phyloP scores from a whole-genome alignment of 1,140 invertebrate genomes.

The Doryteuthis pealeii region DNA sequence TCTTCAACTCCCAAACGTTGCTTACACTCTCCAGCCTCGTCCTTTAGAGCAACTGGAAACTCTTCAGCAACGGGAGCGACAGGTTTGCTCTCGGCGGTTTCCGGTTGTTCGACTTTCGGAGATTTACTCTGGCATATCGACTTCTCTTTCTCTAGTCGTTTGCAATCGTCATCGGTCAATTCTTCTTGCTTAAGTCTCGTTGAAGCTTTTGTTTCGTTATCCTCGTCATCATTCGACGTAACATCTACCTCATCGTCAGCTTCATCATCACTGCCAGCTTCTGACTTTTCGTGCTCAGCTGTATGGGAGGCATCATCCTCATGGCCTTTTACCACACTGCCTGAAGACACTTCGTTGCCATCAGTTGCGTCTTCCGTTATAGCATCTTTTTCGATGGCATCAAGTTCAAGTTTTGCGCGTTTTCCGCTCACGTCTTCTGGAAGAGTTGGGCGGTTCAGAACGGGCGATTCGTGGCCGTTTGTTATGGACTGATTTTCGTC shows the following conservation, averaged over 20 bases:
- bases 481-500: background rate
- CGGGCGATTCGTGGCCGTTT: no score
- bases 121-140: no score
- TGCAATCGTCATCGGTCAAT: no score
- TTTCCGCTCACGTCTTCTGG: background rate
- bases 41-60: no score
- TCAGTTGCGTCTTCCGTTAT: slow-evolving; percentile 10
- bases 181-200: background rate
- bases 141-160: no score
- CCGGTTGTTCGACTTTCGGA: no score
- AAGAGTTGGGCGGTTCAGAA: background rate
- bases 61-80: no score
- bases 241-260: slow-evolving; percentile 8
- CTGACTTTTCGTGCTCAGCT: slow-evolving; percentile 11
- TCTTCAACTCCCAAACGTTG: background rate
- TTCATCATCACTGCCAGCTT: slow-evolving; percentile 23
- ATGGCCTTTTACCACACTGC: background rate
- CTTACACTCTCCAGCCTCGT: background rate
- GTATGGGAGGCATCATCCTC: background rate
- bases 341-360: background rate
- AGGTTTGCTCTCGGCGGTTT: no score
- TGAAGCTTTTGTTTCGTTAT: background rate
- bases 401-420: background rate
- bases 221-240: slow-evolving; percentile 6
- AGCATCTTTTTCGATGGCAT: background rate